These are phyloP conservation scores for Drepanosiphum platanoidis DNA, from an alignment of 2,888 invertebrate genomes.

Conservation along the genomic window DNA sequence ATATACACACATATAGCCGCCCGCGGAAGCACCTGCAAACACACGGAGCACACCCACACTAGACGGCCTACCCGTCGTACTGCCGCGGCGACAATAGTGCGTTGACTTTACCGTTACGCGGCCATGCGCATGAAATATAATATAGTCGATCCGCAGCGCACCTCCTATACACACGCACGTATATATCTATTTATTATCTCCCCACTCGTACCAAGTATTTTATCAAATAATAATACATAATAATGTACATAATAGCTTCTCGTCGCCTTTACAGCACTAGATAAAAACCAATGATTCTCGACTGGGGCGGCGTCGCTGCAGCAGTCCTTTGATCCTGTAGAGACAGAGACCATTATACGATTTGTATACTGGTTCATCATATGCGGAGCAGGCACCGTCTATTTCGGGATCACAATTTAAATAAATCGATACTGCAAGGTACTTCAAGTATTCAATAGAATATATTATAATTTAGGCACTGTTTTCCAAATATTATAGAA, in stretches of 20 bases:
- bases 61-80: background rate
- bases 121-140: background rate
- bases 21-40: background rate
- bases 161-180: background rate
- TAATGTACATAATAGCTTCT: background rate
- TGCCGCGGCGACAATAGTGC: background rate
- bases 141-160: background rate
- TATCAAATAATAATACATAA: background rate
- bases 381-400: too few relatives aligned
- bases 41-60: background rate
- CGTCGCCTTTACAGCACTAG: background rate
- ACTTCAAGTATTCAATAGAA: too few relatives aligned
- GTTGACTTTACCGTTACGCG: background rate
- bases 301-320: background rate
- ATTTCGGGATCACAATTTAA: too few relatives aligned
- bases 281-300: background rate
- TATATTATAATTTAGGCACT: too few relatives aligned
- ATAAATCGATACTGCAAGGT: too few relatives aligned
- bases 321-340: background rate
- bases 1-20: background rate
- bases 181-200: background rate
- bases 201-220: too few relatives aligned
- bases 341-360: too few relatives aligned
- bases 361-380: too few relatives aligned
- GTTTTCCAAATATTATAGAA: too few relatives aligned